Evolutionary conservation across 2,888 invertebrate genomes (phyloP), one percentile per base, ranked within the genome.

Genomic region (Prosopocoilus inquinatus): DNA sequence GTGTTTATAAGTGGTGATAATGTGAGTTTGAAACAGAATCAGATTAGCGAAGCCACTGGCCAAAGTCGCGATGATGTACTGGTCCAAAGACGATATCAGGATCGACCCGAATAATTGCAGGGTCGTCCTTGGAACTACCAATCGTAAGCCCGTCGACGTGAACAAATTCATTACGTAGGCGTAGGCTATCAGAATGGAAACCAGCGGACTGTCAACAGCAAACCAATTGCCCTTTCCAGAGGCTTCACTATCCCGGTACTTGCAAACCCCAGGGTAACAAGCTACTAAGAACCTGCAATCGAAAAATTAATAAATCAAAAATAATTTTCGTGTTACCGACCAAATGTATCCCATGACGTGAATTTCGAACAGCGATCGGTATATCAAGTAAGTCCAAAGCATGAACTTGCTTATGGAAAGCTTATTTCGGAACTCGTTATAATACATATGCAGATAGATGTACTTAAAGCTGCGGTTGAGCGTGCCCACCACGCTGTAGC

Each of bases 351-450:
- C 45, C 47, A 48, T 53, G 16, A 57, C 9, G 12, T 57, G 52
- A 32, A 45, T 16, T 15, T 45, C n/a, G 34, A 57, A 57, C n/a
- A 57, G n/a, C 9, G 16, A 49, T 45, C 36, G 44, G 34, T 57
- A 57, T 3, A 81, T 53, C 80, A 65, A 58, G 15, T 46, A 54
- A 2, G 50, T 53, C 53, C 50, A 57, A 12, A 50, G 50, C 13
- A 47, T 36, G 15, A 50, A 47, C 33, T 54, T 57, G 16, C 53
- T 54, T 28, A 54, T 47, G 9, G 46, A 16, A 35, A 57, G 36
- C 39, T 47, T 53, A 9, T 45, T 39, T 11, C 44, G 47, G 32
- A 47, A 54, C 9, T 33, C 16, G 34, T 50, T 43, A 9, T 54
- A 57, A 11, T 54, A 53, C 15, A 39, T 5, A 7, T 47, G 20